phyloP scores from a whole-genome alignment of 2,113 vertebrate genomes.

The Gila orcuttii region DNA sequence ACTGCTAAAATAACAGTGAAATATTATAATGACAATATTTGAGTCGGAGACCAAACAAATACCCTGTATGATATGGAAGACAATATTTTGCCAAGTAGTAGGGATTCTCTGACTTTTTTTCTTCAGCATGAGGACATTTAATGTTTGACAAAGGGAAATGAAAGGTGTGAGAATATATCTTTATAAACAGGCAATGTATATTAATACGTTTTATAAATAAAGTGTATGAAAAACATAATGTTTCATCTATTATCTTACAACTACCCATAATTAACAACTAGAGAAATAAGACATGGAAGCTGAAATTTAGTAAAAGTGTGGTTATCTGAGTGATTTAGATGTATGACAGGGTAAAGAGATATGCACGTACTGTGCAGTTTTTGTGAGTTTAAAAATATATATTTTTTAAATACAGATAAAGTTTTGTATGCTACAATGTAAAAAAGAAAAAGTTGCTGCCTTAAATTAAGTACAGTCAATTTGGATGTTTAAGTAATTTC shows the following conservation, averaged over 20 bases:
- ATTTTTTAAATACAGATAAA: not conserved
- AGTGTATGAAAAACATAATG: not conserved
- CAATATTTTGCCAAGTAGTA: not conserved
- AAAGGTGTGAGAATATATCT: not conserved
- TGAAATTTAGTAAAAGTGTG: not conserved
- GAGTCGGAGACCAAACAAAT: not conserved
- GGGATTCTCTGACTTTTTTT: no score
- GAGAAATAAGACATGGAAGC: not conserved
- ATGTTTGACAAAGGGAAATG: no score
- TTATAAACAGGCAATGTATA: not conserved
- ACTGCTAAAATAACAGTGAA: not conserved
- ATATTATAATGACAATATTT: not conserved
- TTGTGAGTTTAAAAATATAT: no score
- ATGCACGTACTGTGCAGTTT: not conserved
- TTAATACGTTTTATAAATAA: not conserved
- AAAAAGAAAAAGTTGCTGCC: no score
- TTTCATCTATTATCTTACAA: not conserved
- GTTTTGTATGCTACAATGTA: not conserved
- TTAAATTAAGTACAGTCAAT: no score
- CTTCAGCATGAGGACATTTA: no score
- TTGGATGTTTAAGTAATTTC: no score
- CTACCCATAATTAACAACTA: not conserved
- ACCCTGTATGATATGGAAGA: not conserved
- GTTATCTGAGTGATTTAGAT: not conserved
- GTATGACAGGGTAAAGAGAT: no score